These are phyloP conservation scores for Eilema griseolum DNA, from an alignment of 2,888 invertebrate species.

Conservation along the genomic window DNA sequence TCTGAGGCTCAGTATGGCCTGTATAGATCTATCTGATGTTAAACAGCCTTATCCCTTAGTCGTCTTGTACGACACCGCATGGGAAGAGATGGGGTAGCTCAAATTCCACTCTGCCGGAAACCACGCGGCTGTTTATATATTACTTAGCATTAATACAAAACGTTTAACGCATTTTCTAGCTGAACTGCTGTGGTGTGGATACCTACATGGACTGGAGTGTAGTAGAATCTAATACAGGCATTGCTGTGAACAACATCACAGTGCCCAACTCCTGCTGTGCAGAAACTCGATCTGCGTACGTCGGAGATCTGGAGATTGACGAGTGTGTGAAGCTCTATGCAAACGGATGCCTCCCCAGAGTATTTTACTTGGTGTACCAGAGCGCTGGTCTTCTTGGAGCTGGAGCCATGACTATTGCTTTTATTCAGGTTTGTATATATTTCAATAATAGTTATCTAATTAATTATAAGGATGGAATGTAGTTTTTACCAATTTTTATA, in stretches of 20 bases:
- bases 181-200: constrained; percentile 90
- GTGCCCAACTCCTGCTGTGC: constrained; percentile 89
- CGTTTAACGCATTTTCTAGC: constrained; percentile 55
- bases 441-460: neutral
- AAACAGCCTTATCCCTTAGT: too few species aligned
- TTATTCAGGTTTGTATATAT: constrained; percentile 89
- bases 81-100: too few species aligned
- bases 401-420: constrained; percentile 92
- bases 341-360: constrained; percentile 88
- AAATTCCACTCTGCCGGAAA: too few species aligned
- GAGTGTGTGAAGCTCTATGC: constrained; percentile 77
- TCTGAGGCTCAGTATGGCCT: too few species aligned
- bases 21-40: too few species aligned
- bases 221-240: constrained; percentile 62
- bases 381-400: constrained; percentile 91
- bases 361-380: constrained; percentile 89
- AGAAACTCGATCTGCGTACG: constrained; percentile 54
- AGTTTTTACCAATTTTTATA: too few species aligned
- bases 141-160: too few species aligned
- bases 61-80: too few species aligned
- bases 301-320: constrained; percentile 52
- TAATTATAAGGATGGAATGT: too few species aligned
- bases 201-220: constrained; percentile 88
- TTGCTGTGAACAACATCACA: constrained; percentile 73
- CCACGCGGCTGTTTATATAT: too few species aligned